phyloP scores from a whole-genome alignment of 1,140 invertebrate genomes.

The Ephestia elutella region DNA sequence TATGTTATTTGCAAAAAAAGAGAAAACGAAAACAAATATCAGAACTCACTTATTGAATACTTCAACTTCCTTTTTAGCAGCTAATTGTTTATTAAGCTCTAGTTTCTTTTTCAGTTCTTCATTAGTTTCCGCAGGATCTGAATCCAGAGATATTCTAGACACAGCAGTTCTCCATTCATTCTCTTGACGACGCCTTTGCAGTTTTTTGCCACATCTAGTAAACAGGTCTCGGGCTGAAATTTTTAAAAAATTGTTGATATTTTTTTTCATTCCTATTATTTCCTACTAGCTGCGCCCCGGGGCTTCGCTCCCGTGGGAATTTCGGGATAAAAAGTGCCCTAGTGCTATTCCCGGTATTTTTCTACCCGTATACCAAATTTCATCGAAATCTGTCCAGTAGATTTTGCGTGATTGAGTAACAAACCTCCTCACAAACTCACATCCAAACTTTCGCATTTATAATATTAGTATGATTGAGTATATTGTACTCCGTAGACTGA shows the following conservation, averaged over 20 bases:
- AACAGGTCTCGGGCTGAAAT: conserved; percentile 60
- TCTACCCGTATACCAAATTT: too few species aligned
- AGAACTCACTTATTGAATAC: conserved; percentile 53
- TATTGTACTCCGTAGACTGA: too few species aligned
- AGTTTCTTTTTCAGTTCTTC: conserved; percentile 41
- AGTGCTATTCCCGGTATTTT: too few species aligned
- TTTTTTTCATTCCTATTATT: too few species aligned
- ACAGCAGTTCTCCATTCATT: conserved; percentile 63
- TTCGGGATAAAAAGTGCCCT: too few species aligned
- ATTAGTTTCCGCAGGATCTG: conserved; percentile 50
- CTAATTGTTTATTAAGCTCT: conserved; percentile 42
- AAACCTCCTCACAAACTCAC: too few species aligned
- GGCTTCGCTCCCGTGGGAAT: too few species aligned
- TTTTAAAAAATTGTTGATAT: conserved; percentile 1
- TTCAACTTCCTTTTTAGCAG: conserved; percentile 45
- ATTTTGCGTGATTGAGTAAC: too few species aligned
- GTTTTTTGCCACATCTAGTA: conserved; percentile 60
- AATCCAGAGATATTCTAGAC: conserved; percentile 39
- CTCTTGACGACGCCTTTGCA: conserved; percentile 65
- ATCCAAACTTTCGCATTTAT: too few species aligned
- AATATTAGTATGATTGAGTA: too few species aligned
- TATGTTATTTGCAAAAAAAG: background rate
- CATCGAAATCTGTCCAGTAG: too few species aligned
- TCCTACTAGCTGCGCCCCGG: too few species aligned
- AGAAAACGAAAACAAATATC: background rate